Evolutionary conservation across 1,140 invertebrate species (phyloP).

Genomic region (Steinernema feltiae): DNA sequence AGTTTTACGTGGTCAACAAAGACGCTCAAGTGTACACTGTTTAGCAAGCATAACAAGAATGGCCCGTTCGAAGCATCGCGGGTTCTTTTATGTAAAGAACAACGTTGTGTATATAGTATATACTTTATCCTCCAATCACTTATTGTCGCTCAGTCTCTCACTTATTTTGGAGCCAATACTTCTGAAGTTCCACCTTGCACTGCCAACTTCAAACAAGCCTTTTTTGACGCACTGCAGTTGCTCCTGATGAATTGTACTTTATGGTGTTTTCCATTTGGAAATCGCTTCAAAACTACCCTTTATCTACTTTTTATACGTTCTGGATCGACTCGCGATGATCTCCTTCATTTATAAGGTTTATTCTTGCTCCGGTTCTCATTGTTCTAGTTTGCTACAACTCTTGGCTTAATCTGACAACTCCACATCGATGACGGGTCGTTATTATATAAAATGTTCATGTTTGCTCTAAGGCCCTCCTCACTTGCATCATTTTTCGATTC

Average conservation of each 20-base stretch:
- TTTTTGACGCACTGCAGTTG: neutral
- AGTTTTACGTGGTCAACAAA: constrained; percentile 52
- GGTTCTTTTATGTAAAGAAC: neutral
- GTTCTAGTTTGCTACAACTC: neutral
- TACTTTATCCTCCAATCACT: neutral
- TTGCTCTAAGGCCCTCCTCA: constrained; percentile 24
- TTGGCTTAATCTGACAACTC: constrained; percentile 7
- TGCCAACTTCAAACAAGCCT: neutral
- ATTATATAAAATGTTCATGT: neutral
- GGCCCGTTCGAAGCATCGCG: neutral
- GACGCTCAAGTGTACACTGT: constrained; percentile 19
- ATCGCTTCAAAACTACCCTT: no score
- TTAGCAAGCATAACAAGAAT: no score
- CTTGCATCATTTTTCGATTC: neutral
- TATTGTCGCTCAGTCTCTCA: neutral
- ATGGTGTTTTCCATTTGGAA: no score
- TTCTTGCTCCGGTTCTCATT: neutral
- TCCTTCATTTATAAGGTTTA: neutral
- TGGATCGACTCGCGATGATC: neutral
- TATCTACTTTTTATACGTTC: no score
- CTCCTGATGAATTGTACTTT: no score
- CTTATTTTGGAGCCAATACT: no score
- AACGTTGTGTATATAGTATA: neutral
- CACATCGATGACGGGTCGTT: constrained; percentile 2
- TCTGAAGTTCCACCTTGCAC: neutral